Evolutionary conservation across 2,113 vertebrate genomes (phyloP).

Genomic region (Kobus ellipsiprymnus): DNA sequence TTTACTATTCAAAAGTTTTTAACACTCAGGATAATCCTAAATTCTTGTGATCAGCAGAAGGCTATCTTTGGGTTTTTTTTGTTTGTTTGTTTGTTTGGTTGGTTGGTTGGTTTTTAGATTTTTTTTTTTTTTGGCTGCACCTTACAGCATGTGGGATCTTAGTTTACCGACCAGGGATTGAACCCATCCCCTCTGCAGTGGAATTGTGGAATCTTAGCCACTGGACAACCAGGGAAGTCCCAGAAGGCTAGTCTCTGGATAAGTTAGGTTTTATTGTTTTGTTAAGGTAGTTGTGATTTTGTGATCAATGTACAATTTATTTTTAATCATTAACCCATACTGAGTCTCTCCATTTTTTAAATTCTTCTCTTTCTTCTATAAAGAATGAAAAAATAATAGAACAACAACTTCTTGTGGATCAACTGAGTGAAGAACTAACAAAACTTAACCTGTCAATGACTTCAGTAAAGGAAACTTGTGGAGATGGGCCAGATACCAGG

Average conservation of each 20-base stretch:
- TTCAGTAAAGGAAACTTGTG: conserved; percentile 51
- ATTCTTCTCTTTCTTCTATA: conserved; percentile 47
- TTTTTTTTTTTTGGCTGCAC: background rate
- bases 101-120: background rate
- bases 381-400: conserved; percentile 91
- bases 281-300: background rate
- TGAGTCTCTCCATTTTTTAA: conserved; percentile 24
- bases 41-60: background rate
- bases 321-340: background rate
- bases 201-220: background rate
- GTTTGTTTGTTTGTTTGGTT: background rate
- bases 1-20: background rate
- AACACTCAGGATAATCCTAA: background rate
- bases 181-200: background rate
- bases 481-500: conserved; percentile 55
- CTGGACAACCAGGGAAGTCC: background rate
- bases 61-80: background rate
- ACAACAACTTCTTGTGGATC: conserved; percentile 86
- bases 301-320: background rate
- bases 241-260: background rate
- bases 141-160: background rate
- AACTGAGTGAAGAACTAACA: conserved; percentile 80
- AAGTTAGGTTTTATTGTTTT: background rate
- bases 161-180: background rate
- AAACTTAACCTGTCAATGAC: conserved; percentile 64